Conservation (phyloP, 1,140 invertebrate genomes). For the Mercenaria mercenaria region DNA sequence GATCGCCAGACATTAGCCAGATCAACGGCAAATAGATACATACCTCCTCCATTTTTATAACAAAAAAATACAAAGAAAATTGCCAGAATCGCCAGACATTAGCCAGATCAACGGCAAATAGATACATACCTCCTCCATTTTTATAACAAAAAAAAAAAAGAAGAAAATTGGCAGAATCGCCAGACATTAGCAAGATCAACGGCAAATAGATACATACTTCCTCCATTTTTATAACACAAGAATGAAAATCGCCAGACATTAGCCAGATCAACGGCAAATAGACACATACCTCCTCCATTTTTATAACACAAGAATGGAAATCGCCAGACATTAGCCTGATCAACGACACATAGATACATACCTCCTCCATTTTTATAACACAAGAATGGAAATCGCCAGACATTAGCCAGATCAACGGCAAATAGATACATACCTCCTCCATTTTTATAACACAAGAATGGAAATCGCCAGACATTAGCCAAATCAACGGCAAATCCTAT, state of each 20-base stretch:
- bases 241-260: too few species aligned
- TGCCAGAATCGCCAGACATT: neutral
- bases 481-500: conserved; percentile 95
- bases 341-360: conserved; percentile 91
- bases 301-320: conserved; percentile 87
- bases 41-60: too few species aligned
- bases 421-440: conserved; percentile 87
- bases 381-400: conserved; percentile 90
- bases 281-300: conserved; percentile 82
- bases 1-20: too few species aligned
- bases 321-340: conserved; percentile 93
- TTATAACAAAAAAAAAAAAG: too few species aligned
- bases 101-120: neutral
- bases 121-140: neutral
- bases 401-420: conserved; percentile 93
- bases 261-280: too few species aligned
- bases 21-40: too few species aligned
- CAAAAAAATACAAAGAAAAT: too few species aligned
- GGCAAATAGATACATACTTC: too few species aligned
- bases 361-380: conserved; percentile 83
- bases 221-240: too few species aligned
- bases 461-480: conserved; percentile 92
- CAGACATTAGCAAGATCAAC: too few species aligned
- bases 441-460: conserved; percentile 83
- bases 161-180: too few species aligned